Conservation (phyloP, 37 sponge, comb jelly and placozoan genomes). For the Hexactinellida sp. region DNA sequence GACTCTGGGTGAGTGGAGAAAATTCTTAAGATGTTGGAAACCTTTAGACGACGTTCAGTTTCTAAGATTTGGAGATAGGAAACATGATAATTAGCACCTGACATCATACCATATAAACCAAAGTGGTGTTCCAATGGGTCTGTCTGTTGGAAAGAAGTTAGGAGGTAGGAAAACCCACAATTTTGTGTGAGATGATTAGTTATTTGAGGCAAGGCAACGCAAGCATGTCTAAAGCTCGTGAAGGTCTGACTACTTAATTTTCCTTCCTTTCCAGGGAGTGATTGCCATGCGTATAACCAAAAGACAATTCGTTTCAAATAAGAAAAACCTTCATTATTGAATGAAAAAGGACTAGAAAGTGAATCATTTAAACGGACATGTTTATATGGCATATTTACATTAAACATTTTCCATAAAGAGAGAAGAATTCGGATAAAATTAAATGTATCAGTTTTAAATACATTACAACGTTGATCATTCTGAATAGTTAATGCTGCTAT, state of each 20-base stretch:
- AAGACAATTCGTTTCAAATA: background rate
- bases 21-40: background rate
- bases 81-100: constrained; percentile 7
- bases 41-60: background rate
- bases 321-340: background rate
- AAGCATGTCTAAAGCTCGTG: background rate
- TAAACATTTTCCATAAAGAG: background rate
- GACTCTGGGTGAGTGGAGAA: background rate
- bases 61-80: background rate
- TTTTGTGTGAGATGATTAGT: background rate
- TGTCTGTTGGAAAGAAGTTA: constrained; percentile 1
- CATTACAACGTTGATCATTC: background rate
- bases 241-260: background rate
- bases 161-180: background rate
- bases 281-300: background rate
- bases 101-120: background rate
- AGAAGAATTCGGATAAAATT: background rate
- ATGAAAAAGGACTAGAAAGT: background rate
- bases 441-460: background rate
- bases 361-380: background rate
- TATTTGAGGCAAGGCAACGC: background rate
- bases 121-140: constrained; percentile 8
- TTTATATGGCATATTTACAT: background rate
- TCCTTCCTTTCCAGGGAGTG: background rate
- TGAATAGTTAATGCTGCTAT: background rate